Conservation (phyloP, 2,797 vertebrate species). For the Erethizon dorsatum region DNA sequence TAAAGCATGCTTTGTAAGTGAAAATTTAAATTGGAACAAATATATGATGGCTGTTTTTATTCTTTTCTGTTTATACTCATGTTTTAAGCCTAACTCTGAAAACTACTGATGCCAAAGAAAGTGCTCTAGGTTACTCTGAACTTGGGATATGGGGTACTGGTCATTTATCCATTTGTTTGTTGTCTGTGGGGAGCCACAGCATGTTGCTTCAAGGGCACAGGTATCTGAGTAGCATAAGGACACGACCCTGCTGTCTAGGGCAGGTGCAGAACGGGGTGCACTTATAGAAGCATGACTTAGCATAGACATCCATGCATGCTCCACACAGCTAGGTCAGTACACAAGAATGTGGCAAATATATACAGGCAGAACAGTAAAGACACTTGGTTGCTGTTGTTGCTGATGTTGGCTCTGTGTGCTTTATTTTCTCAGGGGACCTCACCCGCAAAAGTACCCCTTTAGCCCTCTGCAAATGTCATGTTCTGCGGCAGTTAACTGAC, state of each 20-base stretch:
- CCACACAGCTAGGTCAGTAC: background rate
- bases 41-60: background rate
- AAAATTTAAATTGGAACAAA: background rate
- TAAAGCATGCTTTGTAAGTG: background rate
- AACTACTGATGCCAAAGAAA: background rate
- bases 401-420: background rate
- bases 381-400: background rate
- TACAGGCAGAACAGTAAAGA: background rate
- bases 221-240: background rate
- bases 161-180: background rate
- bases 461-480: background rate
- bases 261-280: background rate
- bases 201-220: background rate
- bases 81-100: background rate
- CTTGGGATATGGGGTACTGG: background rate
- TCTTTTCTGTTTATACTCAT: background rate
- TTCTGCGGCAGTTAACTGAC: background rate
- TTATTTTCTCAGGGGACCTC: background rate
- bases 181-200: background rate
- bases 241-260: background rate
- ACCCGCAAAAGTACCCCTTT: background rate
- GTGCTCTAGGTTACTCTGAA: background rate
- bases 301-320: background rate
- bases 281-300: background rate
- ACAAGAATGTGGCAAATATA: background rate